A percentile compares a stretch with the other conserved stretches of the same genome.
phyloP scores from a whole-genome alignment of 2,888 invertebrate species.

The Hedychridium roseum region DNA sequence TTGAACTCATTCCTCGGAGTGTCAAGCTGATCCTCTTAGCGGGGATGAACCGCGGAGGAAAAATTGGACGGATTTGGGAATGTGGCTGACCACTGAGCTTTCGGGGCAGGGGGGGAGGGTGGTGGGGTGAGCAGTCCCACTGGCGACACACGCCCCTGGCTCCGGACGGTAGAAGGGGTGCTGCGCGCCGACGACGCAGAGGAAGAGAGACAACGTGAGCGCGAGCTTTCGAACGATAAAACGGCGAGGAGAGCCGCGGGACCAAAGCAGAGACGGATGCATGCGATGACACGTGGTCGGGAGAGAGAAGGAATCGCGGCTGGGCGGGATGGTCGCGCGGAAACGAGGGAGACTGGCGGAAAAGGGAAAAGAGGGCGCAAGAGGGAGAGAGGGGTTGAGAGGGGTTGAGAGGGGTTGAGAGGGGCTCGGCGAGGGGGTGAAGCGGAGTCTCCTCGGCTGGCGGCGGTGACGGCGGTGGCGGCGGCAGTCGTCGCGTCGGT shows the following conservation, averaged over 20 bases:
- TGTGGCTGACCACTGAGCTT: too few relatives aligned
- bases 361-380: slow-evolving; percentile 6
- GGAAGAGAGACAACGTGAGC: slow-evolving; percentile 1
- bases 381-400: slow-evolving; percentile 1
- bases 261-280: slow-evolving; percentile 2
- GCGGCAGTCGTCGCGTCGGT: slow-evolving; percentile 20
- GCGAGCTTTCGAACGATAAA: slow-evolving; percentile 2
- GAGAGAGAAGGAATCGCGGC: slow-evolving; percentile 2
- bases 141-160: too few relatives aligned
- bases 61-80: too few relatives aligned
- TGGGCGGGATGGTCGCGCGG: slow-evolving; percentile 1
- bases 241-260: slow-evolving; percentile 1
- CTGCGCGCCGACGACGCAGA: background rate
- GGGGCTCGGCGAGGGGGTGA: background rate
- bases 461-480: slow-evolving; percentile 8
- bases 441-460: slow-evolving; percentile 1
- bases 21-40: too few relatives aligned
- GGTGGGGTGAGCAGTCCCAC: too few relatives aligned
- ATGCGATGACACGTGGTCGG: too few relatives aligned
- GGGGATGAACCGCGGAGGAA: too few relatives aligned
- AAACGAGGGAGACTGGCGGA: background rate
- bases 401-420: background rate
- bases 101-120: too few relatives aligned
- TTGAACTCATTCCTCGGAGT: too few relatives aligned
- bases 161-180: too few relatives aligned